Base-by-base conservation (phyloP, 2,888 invertebrate species). In the Xylota sylvarum region DNA sequence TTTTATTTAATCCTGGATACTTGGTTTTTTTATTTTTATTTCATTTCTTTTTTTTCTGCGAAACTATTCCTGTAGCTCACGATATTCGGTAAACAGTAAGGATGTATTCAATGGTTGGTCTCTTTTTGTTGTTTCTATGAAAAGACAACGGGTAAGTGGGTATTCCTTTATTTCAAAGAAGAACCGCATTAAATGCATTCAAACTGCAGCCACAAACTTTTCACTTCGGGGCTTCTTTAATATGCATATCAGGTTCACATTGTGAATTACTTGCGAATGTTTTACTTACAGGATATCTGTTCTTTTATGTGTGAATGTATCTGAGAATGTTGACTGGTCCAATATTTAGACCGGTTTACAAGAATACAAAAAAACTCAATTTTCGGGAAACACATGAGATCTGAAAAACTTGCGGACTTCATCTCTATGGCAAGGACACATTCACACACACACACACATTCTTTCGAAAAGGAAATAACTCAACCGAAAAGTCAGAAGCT, bases 1-100 rank as follows among this genome's bases (percentile, higher is more conserved):
- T 86, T 81, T 69, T 69, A 80, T 85, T 80, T 81, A 81, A 86
- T 86, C 72, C 70, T 60, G 23, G 37, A 58, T 77, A 64, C 43
- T 52, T 43, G 64, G 46, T 5, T 67, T n/a, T 32, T 65, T 64
- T 60, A 17, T 55, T 40, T 30, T 37, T 72, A 12, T 10, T 9
- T 0, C 4, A 17, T 17, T 12, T 0, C 9, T n/a, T 17, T 9
- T 32, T 9, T 30, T 56, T 64, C 12, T 46, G 58, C 48, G 43
- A 60, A 58, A 60, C 72, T 67, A 60, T 48, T 52, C 14, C 43
- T 14, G 58, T 46, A 56, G 46, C 65, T 78, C 35, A 67, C 52
- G 60, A 81, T 77, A 77, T 81, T 80, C 58, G 84, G 72, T 67
- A 78, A 82, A 82, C 50, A 81, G 43, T 55, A 52, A 52, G 46